These are phyloP conservation scores for Drosophila cyrtoloma DNA, from an alignment of 2,888 invertebrate genomes.

Conservation along the genomic window DNA sequence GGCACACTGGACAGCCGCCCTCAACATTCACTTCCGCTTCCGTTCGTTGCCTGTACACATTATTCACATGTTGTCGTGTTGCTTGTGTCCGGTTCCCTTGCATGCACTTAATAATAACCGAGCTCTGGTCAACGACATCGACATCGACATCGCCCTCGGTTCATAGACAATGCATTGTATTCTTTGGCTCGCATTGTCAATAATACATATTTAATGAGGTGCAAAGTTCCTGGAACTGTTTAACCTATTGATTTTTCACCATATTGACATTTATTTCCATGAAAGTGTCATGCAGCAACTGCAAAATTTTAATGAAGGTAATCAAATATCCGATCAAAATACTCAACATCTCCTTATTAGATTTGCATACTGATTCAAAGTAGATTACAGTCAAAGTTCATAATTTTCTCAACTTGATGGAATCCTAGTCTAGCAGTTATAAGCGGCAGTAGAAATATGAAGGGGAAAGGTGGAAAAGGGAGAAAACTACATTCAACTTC, in stretches of 20 bases:
- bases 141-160: slow-evolving; percentile 23
- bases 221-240: slow-evolving; percentile 60
- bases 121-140: slow-evolving; percentile 65
- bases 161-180: slow-evolving; percentile 58
- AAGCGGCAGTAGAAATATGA: not conserved
- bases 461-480: not conserved
- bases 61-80: slow-evolving; percentile 65
- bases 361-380: slow-evolving; percentile 49
- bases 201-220: slow-evolving; percentile 68
- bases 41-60: slow-evolving; percentile 53
- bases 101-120: slow-evolving; percentile 56
- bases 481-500: slow-evolving; percentile 44
- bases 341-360: slow-evolving; percentile 5
- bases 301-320: slow-evolving; percentile 38
- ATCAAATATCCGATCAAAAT: slow-evolving; percentile 33
- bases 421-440: slow-evolving; percentile 22
- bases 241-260: slow-evolving; percentile 62
- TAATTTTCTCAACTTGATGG: slow-evolving; percentile 44
- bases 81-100: slow-evolving; percentile 37
- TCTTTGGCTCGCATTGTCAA: slow-evolving; percentile 38
- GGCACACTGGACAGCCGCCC: slow-evolving; percentile 25
- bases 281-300: not conserved
- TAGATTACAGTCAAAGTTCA: slow-evolving; percentile 38
- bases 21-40: slow-evolving; percentile 57
- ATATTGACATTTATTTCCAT: slow-evolving; percentile 53